Evolutionary conservation across 2,797 vertebrate genomes (phyloP), one percentile per base, ranked within the genome.

Genomic region (Molossus molossus): DNA sequence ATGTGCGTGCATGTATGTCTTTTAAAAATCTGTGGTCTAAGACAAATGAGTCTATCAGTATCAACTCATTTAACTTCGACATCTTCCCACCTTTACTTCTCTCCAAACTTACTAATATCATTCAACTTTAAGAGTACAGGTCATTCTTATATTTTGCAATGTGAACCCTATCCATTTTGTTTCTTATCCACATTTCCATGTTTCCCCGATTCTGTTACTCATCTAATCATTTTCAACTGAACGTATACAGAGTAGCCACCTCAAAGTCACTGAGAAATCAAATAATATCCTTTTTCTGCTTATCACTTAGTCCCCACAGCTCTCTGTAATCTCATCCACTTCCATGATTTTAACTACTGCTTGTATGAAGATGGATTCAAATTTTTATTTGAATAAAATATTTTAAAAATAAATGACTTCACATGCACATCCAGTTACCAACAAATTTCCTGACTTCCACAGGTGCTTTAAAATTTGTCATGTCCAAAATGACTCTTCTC

Each of bases 21-120:
- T 33, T 45, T 5, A 82, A 58, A 64, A 60, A 37, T 40, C 62
- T 50, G 10, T 75, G 15, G 15, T 60, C n/a, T 72, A 79, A 77
- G 64, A 48, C 83, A 77, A 89, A 27, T 23, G 58, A 85, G 67
- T 58, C 5, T 75, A 33, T 79, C n/a, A 23, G 29, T 37, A 91
- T 21, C 62, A 76, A 79, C 9, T 92, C 58, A 73, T 45, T 87
- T 88, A 80, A 94, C 27, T 84, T 80, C 73, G 48, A 77, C 27
- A 14, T 85, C 17, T 58, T 79, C 25, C n/a, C 17, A 75, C 15
- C 18, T 37, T 33, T 60, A 9, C 89, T 25, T 79, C 79, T 40
- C 5, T 57, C 58, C 55, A 82, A 25, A 90, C 17, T 60, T 80
- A 70, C 37, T 67, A 69, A 50, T 21, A 75, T 62, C 55, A 18